phyloP scores from a whole-genome alignment of 2,888 invertebrate genomes.

The Lithophane socia region DNA sequence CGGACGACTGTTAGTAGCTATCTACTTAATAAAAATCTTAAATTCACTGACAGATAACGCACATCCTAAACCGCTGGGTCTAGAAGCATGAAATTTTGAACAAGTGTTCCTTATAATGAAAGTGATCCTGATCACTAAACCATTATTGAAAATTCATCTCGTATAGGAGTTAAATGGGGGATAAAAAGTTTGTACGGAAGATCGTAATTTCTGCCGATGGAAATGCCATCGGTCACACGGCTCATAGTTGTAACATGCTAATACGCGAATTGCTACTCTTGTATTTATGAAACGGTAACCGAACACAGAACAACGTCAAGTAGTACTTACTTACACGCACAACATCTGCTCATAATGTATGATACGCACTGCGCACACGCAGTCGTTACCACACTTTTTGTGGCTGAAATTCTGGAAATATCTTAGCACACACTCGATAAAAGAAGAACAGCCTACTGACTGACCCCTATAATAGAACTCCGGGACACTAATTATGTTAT shows the following conservation, averaged over 20 bases:
- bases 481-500: background rate
- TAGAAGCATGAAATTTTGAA: background rate
- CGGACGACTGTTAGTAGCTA: slow-evolving; percentile 74
- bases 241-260: background rate
- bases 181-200: background rate
- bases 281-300: background rate
- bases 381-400: background rate
- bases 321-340: background rate
- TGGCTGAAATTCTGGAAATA: background rate
- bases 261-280: background rate
- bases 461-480: background rate
- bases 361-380: no score
- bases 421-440: background rate
- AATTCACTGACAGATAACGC: background rate
- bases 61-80: background rate
- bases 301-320: background rate
- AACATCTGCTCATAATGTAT: background rate
- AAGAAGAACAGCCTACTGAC: background rate
- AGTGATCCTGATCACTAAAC: background rate
- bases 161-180: no score
- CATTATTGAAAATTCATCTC: background rate
- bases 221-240: background rate
- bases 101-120: background rate
- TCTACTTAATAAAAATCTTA: background rate
- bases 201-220: background rate